Conservation (phyloP, 2,113 vertebrate species). For the Mesitornis unicolor region DNA sequence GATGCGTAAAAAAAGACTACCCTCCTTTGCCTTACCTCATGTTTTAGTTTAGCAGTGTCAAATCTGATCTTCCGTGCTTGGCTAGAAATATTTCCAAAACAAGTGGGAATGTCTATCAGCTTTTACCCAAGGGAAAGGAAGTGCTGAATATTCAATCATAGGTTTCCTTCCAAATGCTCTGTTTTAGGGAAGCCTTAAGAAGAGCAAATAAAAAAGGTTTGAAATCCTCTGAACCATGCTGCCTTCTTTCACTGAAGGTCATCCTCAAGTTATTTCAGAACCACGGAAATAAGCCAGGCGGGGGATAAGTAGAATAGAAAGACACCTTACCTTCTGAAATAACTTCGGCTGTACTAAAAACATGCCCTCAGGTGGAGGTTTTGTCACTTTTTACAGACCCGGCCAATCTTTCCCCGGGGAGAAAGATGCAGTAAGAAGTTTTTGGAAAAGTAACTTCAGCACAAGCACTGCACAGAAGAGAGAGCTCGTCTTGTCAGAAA, state of each 20-base stretch:
- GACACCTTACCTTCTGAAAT: background rate
- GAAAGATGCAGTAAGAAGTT: background rate
- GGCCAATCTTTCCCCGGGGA: background rate
- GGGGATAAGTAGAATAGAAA: background rate
- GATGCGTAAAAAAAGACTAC: background rate
- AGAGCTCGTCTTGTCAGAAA: background rate
- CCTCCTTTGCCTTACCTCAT: background rate
- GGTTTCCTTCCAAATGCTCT: background rate
- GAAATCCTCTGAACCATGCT: background rate
- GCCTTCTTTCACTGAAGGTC: background rate
- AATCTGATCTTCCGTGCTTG: background rate
- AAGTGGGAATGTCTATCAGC: background rate
- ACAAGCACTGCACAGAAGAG: background rate
- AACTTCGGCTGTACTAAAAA: background rate
- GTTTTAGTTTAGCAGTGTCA: background rate
- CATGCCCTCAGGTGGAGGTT: background rate
- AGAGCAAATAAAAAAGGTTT: background rate
- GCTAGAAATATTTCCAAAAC: background rate
- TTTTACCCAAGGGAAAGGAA: background rate
- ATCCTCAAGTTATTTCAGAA: background rate
- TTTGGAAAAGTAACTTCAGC: background rate
- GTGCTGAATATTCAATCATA: background rate
- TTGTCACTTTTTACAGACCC: background rate
- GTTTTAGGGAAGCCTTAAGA: constrained; percentile 11
- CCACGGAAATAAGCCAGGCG: background rate